Conservation (phyloP, 1,140 invertebrate species). For the Cyclargus thomasi region DNA sequence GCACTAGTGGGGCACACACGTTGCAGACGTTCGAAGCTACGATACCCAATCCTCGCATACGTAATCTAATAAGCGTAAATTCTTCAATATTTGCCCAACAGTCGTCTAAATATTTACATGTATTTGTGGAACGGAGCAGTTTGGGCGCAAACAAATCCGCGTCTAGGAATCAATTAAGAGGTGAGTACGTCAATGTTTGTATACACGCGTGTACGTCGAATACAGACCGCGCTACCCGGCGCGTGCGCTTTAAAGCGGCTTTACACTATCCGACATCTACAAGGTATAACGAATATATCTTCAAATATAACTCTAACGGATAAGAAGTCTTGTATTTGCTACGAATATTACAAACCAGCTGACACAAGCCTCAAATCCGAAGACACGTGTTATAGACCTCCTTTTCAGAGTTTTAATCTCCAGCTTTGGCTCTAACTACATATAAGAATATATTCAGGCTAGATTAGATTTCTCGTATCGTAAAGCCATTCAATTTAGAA, state of each 20-base stretch:
- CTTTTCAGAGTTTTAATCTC: too few species aligned
- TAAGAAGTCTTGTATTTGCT: too few species aligned
- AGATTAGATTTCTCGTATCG: too few species aligned
- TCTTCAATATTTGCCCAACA: not conserved
- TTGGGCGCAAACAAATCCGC: slow-evolving; percentile 2
- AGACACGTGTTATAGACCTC: too few species aligned
- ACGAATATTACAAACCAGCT: too few species aligned
- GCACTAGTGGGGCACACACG: too few species aligned
- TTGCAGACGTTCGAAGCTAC: not conserved
- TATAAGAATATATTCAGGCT: too few species aligned
- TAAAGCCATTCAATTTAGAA: too few species aligned
- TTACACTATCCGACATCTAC: not conserved
- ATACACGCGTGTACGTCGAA: not conserved
- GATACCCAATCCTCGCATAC: not conserved
- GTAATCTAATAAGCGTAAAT: not conserved
- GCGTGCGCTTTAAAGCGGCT: not conserved
- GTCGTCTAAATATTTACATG: slow-evolving; percentile 4
- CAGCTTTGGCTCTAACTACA: too few species aligned
- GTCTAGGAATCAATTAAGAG: slow-evolving; percentile 8
- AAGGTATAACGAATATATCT: too few species aligned
- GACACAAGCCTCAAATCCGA: too few species aligned
- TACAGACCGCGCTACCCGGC: not conserved
- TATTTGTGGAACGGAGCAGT: not conserved
- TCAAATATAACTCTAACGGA: too few species aligned
- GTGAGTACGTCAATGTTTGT: not conserved